phyloP scores from a whole-genome alignment of 2,113 vertebrate genomes.

The Crypturellus undulatus region DNA sequence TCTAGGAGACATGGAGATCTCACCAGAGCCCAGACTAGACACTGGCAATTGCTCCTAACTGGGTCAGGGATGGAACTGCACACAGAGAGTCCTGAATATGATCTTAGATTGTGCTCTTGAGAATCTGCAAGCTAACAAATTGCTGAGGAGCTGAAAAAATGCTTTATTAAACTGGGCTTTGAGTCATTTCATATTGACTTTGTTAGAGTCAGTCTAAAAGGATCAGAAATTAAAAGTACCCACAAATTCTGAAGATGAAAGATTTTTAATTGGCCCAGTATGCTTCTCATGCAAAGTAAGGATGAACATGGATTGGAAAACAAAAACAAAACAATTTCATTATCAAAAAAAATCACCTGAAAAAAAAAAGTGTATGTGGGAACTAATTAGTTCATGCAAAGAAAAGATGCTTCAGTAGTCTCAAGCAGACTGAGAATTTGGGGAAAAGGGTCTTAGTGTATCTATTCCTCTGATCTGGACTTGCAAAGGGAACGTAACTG shows the following conservation, averaged over 20 bases:
- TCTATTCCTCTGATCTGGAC: not conserved
- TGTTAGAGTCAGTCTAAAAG: not conserved
- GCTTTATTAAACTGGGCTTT: not conserved
- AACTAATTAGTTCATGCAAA: not conserved
- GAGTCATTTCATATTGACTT: not conserved
- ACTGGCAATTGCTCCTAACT: not conserved
- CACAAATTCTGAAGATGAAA: slow-evolving; percentile 34
- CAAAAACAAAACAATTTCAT: not conserved
- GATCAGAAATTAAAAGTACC: not conserved
- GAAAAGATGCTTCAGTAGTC: not conserved
- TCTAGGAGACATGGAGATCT: not conserved
- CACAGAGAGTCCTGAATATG: not conserved
- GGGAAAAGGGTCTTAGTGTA: not conserved
- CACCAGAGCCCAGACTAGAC: not conserved
- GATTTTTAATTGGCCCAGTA: not conserved
- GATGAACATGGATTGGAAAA: not conserved
- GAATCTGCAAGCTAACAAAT: not conserved
- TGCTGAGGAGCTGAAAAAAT: not conserved
- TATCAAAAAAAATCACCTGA: not conserved
- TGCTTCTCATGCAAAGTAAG: not conserved
- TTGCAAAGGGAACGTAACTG: fast-evolving
- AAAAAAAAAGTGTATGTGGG: not conserved
- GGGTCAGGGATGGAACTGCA: not conserved
- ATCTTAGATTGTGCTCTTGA: not conserved
- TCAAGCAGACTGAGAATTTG: not conserved